These are phyloP conservation scores for Balaenoptera acutorostrata DNA, from an alignment of 2,113 vertebrate genomes.

Conservation along the genomic window DNA sequence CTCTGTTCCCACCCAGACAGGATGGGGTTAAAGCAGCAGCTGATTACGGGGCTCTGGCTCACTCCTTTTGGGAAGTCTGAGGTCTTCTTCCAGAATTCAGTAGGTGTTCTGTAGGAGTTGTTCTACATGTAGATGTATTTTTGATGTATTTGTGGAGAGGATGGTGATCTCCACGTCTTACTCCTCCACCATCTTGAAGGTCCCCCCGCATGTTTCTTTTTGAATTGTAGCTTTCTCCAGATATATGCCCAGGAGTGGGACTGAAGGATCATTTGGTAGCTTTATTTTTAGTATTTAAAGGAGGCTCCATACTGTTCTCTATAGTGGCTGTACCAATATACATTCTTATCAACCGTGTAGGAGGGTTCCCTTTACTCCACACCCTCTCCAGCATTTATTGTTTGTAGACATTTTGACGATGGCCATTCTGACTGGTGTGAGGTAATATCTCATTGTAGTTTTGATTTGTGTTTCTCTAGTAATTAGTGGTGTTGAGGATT, in stretches of 20 bases:
- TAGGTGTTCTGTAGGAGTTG: too few species aligned
- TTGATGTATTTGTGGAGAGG: too few species aligned
- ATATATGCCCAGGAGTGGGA: neutral
- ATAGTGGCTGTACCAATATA: neutral
- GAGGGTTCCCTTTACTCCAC: neutral
- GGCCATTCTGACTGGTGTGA: neutral
- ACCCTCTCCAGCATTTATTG: neutral
- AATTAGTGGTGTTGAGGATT: neutral
- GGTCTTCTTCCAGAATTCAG: too few species aligned
- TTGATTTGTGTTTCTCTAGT: neutral
- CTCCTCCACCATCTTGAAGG: too few species aligned
- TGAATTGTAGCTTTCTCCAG: neutral
- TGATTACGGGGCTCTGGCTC: too few species aligned
- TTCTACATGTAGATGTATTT: too few species aligned
- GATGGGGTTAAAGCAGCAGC: too few species aligned
- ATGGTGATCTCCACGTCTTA: too few species aligned
- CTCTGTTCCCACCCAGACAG: too few species aligned
- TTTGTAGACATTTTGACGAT: neutral
- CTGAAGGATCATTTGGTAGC: neutral
- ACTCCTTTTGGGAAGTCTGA: too few species aligned
- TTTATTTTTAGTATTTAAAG: neutral
- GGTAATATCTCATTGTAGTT: neutral
- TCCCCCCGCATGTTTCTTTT: too few species aligned
- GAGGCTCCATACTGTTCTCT: neutral
- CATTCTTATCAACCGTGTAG: neutral